A percentile compares a stretch with the other conserved stretches of the same genome.
Conservation (phyloP, 2,888 invertebrate species). For the Aphodius granarius region DNA sequence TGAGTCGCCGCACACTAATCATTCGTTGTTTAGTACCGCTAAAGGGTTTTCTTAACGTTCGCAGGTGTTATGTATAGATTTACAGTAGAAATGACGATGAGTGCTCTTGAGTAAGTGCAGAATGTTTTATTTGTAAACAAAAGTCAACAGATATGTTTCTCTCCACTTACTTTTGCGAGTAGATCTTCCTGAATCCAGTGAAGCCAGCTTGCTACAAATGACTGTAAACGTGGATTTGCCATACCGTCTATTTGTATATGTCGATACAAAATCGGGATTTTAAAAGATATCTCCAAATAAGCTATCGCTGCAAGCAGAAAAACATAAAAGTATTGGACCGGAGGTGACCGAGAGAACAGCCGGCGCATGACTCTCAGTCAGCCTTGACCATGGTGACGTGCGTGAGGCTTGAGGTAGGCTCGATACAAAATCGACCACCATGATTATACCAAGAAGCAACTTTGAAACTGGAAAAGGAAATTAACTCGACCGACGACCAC, state of each 20-base stretch:
- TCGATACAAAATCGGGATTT: too few relatives aligned
- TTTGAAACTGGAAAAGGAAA: background rate
- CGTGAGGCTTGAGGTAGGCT: constrained; percentile 7
- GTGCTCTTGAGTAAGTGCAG: too few relatives aligned
- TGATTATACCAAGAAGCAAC: background rate
- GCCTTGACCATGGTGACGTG: constrained; percentile 9
- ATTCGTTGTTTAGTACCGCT: background rate
- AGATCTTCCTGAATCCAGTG: too few relatives aligned
- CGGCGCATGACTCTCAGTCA: background rate
- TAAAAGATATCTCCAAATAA: too few relatives aligned
- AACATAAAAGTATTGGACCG: too few relatives aligned
- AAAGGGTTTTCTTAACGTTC: background rate
- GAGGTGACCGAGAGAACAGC: background rate
- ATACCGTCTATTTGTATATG: too few relatives aligned
- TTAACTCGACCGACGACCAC: background rate
- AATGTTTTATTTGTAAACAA: background rate
- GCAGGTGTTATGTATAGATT: background rate
- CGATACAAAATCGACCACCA: background rate
- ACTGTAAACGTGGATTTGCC: too few relatives aligned
- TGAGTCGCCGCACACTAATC: background rate
- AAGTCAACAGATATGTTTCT: background rate
- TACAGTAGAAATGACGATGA: background rate
- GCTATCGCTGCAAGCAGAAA: too few relatives aligned
- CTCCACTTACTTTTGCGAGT: too few relatives aligned
- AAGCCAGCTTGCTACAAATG: too few relatives aligned